Percentiles rank a stretch among this genome's conserved stretches.
Evolutionary conservation across 2,888 invertebrate species (phyloP).

Genomic region (Cremastinae sp.): DNA sequence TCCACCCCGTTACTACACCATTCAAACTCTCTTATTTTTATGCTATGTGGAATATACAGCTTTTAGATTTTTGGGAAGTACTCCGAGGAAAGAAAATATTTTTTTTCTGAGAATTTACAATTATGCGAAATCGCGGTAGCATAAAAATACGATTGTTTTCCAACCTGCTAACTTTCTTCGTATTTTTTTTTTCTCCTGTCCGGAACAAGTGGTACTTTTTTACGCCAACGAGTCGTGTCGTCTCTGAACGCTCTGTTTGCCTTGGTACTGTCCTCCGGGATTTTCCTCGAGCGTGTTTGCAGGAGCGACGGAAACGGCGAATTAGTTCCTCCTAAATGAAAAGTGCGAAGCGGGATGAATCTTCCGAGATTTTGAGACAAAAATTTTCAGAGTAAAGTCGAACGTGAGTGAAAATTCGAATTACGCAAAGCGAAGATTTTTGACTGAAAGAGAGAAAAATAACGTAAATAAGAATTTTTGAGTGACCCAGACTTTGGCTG

Average conservation of each 20-base stretch:
- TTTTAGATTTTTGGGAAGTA: too few relatives aligned
- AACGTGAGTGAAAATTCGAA: background rate
- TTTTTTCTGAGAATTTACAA: too few relatives aligned
- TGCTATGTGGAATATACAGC: too few relatives aligned
- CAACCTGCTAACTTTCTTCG: too few relatives aligned
- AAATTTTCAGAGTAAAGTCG: slow-evolving; percentile 3
- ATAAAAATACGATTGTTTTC: too few relatives aligned
- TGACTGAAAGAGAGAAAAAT: background rate
- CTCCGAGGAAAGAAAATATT: too few relatives aligned
- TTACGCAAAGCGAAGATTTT: too few relatives aligned
- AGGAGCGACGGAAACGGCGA: slow-evolving; percentile 66
- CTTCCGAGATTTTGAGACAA: slow-evolving; percentile 1
- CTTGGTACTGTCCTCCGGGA: slow-evolving; percentile 11
- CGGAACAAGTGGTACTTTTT: background rate
- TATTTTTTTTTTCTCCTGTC: too few relatives aligned
- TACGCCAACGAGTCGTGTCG: slow-evolving; percentile 30
- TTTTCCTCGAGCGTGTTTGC: slow-evolving; percentile 8
- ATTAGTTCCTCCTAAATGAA: slow-evolving; percentile 73
- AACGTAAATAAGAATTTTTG: slow-evolving; percentile 38
- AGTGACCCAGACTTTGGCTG: slow-evolving; percentile 2
- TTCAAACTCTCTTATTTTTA: too few relatives aligned
- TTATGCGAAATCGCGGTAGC: too few relatives aligned
- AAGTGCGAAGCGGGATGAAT: slow-evolving; percentile 64
- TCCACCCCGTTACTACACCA: too few relatives aligned
- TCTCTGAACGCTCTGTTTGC: slow-evolving; percentile 13